Base-by-base conservation (phyloP, 2,797 vertebrate species). In the Arremon aurantiirostris region DNA sequence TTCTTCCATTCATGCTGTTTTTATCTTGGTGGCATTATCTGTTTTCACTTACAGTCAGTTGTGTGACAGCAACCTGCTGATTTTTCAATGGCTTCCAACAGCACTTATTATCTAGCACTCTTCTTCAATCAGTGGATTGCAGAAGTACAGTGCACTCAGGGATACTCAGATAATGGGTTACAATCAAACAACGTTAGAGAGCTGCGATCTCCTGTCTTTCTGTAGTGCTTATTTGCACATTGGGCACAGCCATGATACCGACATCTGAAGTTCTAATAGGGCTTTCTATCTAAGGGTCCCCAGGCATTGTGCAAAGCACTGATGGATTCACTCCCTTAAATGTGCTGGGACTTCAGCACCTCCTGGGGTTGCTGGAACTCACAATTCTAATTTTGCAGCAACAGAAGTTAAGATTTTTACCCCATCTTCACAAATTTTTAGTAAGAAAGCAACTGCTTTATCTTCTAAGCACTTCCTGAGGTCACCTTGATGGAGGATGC, bases 51-150 rank as follows among this genome's bases (percentile, higher is more conserved):
- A 68, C 8, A 76, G 47, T 89, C 73, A 94, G 66, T 60, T 4
- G 7, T 63, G n/a, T 80, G n/a, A 91, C 27, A 44, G 80, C 21
- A 55, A 46, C 97, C 94, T 60, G 55, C 94, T 96, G 91, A 55
- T 79, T 94, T 76, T 83, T 78, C 65, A 80, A n/a, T 79, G 92
- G 68, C 68, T 94, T 96, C 75, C 64, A 83, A 39, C 80, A 69
- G 84, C 77, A 65, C 66, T 91, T 80, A 56, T 86, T 88, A 35
- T 84, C 53, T 23, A 47, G 85, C 15, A 39, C 85, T 94, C 47
- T 85, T 73, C 85, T 86, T 86, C 84, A 95, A 50, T 95, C 91
- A 95, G 91, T 42, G 46, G 53, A 63, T 91, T 11, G 37, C 72
- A 90, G 86, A 94, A 72, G 50, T 52, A 37, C 50, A 53, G 37